A percentile compares a stretch with the other conserved stretches of the same genome.
phyloP scores from a whole-genome alignment of 2,888 invertebrate species.

The Uropetala carovei region DNA sequence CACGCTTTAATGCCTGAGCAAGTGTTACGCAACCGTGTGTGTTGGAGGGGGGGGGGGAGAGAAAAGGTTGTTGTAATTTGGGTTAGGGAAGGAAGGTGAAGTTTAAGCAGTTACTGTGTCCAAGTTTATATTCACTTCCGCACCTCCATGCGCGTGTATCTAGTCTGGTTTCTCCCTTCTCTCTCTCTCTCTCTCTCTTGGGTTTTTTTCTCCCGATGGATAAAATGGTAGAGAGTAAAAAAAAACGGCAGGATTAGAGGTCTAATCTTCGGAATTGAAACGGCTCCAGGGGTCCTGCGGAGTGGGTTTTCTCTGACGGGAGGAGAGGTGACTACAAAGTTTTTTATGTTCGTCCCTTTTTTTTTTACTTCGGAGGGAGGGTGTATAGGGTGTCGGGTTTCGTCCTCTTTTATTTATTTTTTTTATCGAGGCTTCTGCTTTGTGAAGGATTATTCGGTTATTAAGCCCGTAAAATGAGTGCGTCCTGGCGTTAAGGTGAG shows the following conservation, averaged over 20 bases:
- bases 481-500: background rate
- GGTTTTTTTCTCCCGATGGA: too few relatives aligned
- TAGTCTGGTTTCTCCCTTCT: too few relatives aligned
- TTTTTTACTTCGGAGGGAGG: too few relatives aligned
- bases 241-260: background rate
- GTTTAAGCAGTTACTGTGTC: too few relatives aligned
- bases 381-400: too few relatives aligned
- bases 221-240: background rate
- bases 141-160: too few relatives aligned
- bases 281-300: background rate
- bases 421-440: background rate
- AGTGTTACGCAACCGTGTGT: background rate
- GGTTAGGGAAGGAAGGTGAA: too few relatives aligned
- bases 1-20: slow-evolving; percentile 1
- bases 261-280: slow-evolving; percentile 27
- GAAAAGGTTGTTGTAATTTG: background rate
- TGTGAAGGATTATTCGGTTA: slow-evolving; percentile 25
- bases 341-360: background rate
- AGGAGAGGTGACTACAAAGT: too few relatives aligned
- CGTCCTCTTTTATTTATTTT: background rate
- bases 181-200: too few relatives aligned
- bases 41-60: background rate
- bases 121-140: too few relatives aligned
- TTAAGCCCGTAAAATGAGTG: slow-evolving; percentile 10
- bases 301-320: too few relatives aligned